Base-by-base conservation (phyloP, 2,888 invertebrate genomes). In the Thymelicus acteon region DNA sequence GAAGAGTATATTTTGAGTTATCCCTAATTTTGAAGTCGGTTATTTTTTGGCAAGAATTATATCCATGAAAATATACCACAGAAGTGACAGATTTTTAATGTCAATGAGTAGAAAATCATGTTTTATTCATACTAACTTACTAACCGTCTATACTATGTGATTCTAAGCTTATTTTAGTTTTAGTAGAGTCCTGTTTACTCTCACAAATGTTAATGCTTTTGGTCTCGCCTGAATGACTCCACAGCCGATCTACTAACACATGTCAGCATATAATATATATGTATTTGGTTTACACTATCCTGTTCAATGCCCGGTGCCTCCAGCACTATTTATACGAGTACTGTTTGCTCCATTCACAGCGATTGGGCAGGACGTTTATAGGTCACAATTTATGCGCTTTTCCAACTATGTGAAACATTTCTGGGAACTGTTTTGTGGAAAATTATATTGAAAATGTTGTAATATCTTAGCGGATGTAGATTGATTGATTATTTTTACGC, bases 281-380 rank as follows among this genome's bases (percentile, higher is more conserved):
- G 31, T 52, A 52, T 19, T 52, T 12, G 24, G 12, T 54, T 54
- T 24, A 54, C 54, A 24, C 10, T 10, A 54, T 54, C 54, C 54
- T 54, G 54, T n/a, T 54, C 54, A 24, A 12, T 54, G 54, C 12
- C 10, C 19, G 52, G 52, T n/a, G 44, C 12, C 12, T 44, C 5
- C 54, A 12, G 54, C 49, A 54, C 31, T 54, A 54, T 54, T 54
- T 54, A 54, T 54, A 54, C 54, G 19, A 19, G 49, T 19, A 15
- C 19, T 54, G 54, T 24, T 54, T 54, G 49, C 49, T 54, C 54
- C 24, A 54, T 54, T 54, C 54, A 54, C 54, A 54, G 54, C 54
- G 54, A 54, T 54, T 54, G 54, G 24, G 12, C 24, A 54, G 54
- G 54, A 54, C 54, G 54, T 54, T 54, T 54, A 54, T 54, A 54